Evolutionary conservation across 2,888 invertebrate genomes (phyloP).

Genomic region (Stomorhina lunata): DNA sequence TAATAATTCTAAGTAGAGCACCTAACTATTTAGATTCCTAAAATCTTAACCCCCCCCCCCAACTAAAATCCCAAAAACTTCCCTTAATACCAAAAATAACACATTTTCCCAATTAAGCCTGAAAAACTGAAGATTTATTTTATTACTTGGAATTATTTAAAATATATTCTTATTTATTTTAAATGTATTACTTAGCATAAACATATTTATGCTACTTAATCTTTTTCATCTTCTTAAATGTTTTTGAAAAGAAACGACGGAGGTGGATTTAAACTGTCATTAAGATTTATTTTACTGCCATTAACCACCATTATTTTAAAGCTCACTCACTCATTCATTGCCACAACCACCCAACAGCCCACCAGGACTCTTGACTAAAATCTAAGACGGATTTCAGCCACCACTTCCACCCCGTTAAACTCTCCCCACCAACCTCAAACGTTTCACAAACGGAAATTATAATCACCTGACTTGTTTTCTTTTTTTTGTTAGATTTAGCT

Average conservation of each 20-base stretch:
- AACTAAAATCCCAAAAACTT: too few species aligned
- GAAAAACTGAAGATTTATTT: neutral
- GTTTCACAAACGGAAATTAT: constrained; percentile 34
- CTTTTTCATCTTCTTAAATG: constrained; percentile 18
- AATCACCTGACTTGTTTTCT: constrained; percentile 54
- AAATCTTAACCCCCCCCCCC: too few species aligned
- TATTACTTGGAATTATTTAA: constrained; percentile 32
- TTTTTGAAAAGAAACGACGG: constrained; percentile 5
- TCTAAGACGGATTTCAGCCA: constrained; percentile 12
- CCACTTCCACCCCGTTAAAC: constrained; percentile 13
- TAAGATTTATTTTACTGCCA: constrained; percentile 60
- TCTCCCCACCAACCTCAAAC: neutral
- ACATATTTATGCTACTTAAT: neutral
- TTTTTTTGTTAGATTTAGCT: constrained; percentile 40
- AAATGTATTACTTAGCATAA: too few species aligned
- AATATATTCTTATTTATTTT: constrained; percentile 9
- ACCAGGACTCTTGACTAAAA: too few species aligned
- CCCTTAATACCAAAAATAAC: too few species aligned
- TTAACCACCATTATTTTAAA: constrained; percentile 51
- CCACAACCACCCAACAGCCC: neutral
- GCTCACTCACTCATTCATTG: neutral
- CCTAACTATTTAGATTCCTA: too few species aligned
- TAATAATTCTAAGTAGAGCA: too few species aligned
- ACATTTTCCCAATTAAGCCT: too few species aligned
- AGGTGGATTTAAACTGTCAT: constrained; percentile 60